Conservation (phyloP, 2,797 vertebrate genomes). For the Chromobotia macracanthus region DNA sequence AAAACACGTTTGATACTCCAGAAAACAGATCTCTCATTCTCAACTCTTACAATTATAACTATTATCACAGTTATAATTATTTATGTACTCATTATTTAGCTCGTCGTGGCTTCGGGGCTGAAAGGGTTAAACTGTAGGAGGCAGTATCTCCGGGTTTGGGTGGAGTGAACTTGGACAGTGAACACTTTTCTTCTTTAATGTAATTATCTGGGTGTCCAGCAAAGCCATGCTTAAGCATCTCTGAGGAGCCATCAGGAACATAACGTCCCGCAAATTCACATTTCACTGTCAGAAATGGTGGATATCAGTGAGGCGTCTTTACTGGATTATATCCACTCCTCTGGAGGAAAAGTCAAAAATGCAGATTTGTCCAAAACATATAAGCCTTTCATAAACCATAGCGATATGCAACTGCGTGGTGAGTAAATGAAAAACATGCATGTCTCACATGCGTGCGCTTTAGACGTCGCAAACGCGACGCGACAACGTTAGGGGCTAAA, state of each 20-base stretch:
- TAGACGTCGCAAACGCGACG: neutral
- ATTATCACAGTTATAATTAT: neutral
- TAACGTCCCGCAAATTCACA: neutral
- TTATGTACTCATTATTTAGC: too few relatives aligned
- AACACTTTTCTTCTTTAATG: slow-evolving; percentile 29
- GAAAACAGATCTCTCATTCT: too few relatives aligned
- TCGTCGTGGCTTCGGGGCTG: neutral
- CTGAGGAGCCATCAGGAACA: neutral
- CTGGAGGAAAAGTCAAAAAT: slow-evolving; percentile 78
- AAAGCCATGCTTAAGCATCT: slow-evolving; percentile 45
- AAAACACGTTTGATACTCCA: too few relatives aligned
- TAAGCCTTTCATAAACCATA: slow-evolving; percentile 79
- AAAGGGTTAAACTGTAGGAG: slow-evolving; percentile 78
- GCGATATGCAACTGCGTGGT: slow-evolving; percentile 77
- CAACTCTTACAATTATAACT: too few relatives aligned
- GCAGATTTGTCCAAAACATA: slow-evolving; percentile 77
- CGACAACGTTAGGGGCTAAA: too few relatives aligned
- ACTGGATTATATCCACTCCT: slow-evolving; percentile 76
- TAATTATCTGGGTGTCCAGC: slow-evolving; percentile 66
- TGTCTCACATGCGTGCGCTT: neutral
- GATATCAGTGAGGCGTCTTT: slow-evolving; percentile 77
- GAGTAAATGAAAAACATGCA: slow-evolving; percentile 63
- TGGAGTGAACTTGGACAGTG: slow-evolving; percentile 74
- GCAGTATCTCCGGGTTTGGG: slow-evolving; percentile 69
- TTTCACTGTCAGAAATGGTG: slow-evolving; percentile 60